A percentile compares a stretch with the other conserved stretches of the same genome.
phyloP scores from a whole-genome alignment of 2,888 invertebrate genomes.

The Amblyjoppa proteus region DNA sequence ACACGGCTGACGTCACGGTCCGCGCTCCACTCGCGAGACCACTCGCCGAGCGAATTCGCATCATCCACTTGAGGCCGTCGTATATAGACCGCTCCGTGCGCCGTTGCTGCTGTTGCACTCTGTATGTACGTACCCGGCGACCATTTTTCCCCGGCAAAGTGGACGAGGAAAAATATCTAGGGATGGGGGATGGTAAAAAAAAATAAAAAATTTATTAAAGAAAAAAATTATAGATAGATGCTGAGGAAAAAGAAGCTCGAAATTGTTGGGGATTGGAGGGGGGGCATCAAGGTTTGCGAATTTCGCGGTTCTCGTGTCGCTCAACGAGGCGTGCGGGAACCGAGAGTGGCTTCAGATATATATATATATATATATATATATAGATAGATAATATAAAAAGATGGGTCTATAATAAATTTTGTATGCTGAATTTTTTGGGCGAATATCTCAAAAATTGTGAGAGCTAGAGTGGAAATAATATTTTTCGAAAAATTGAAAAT shows the following conservation, averaged over 20 bases:
- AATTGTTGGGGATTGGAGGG: neutral
- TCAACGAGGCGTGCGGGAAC: constrained; percentile 36
- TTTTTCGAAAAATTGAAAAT: too few species aligned
- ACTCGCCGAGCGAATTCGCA: constrained; percentile 57
- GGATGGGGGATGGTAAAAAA: constrained; percentile 19
- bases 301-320: constrained; percentile 41
- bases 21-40: constrained; percentile 50
- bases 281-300: constrained; percentile 19
- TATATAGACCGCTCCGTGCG: constrained; percentile 23
- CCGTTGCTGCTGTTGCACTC: constrained; percentile 12
- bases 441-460: too few species aligned
- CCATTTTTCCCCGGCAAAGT: constrained; percentile 47
- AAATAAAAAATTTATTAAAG: neutral
- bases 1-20: constrained; percentile 39
- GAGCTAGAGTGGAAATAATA: too few species aligned
- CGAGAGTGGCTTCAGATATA: neutral
- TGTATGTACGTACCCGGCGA: constrained; percentile 9
- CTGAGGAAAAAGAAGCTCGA: constrained; percentile 17
- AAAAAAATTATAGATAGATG: neutral
- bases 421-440: too few species aligned
- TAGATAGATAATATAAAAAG: too few species aligned
- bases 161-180: constrained; percentile 39
- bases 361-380: too few species aligned
- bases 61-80: constrained; percentile 58
- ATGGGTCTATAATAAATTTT: too few species aligned